These are phyloP conservation scores for Scaeva pyrastri DNA, from an alignment of 2,888 invertebrate species.

Conservation along the genomic window DNA sequence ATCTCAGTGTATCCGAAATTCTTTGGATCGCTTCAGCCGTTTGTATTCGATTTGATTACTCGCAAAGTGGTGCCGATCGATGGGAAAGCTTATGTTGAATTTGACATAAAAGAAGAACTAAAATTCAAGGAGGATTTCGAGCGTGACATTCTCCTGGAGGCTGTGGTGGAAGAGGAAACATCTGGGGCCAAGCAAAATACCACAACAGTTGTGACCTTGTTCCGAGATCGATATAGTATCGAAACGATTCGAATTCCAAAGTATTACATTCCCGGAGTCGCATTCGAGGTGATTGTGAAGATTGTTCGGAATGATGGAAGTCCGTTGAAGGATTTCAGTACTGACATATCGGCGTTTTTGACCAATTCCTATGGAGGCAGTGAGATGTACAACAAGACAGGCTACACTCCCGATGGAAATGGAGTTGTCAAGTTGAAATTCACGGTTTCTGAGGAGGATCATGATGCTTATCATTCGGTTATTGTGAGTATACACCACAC, in stretches of 20 bases:
- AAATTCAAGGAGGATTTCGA: conserved; percentile 91
- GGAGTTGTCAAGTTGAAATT: conserved; percentile 82
- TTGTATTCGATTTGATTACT: conserved; percentile 84
- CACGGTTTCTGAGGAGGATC: conserved; percentile 81
- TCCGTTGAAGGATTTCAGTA: conserved; percentile 86
- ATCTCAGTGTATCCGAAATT: conserved; percentile 92
- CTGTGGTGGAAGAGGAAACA: conserved; percentile 94
- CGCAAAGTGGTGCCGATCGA: conserved; percentile 90
- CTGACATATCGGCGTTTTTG: conserved; percentile 85
- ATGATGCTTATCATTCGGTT: conserved; percentile 82
- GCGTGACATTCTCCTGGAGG: conserved; percentile 93
- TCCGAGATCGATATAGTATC: conserved; percentile 91
- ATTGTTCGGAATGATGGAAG: conserved; percentile 89
- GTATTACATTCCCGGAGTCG: conserved; percentile 96
- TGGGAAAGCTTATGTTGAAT: conserved; percentile 88
- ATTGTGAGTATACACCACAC: conserved; percentile 78
- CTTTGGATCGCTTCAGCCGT: conserved; percentile 85
- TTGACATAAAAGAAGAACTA: conserved; percentile 91
- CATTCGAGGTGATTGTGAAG: conserved; percentile 86
- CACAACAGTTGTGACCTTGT: conserved; percentile 90
- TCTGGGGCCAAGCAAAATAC: conserved; percentile 93
- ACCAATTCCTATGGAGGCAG: conserved; percentile 82
- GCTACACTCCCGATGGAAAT: conserved; percentile 79
- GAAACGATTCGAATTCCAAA: conserved; percentile 93
- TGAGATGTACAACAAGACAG: conserved; percentile 82